phyloP scores from a whole-genome alignment of 2,113 vertebrate species.

The Numenius arquata region DNA sequence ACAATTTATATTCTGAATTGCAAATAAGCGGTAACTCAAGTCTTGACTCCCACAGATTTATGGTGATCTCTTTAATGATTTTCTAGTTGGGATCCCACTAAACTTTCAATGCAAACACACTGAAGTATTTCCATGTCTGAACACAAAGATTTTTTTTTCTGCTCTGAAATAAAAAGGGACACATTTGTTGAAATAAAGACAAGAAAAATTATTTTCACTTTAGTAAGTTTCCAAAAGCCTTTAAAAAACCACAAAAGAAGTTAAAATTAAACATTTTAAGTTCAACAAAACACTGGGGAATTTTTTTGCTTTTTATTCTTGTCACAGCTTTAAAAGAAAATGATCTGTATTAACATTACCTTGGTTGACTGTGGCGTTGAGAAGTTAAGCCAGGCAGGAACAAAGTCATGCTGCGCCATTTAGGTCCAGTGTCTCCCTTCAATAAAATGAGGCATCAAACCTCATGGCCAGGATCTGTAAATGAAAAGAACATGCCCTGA shows the following conservation, averaged over 20 bases:
- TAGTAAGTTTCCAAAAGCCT: background rate
- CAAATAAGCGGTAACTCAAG: background rate
- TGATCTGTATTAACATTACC: constrained; percentile 70
- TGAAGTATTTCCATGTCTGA: background rate
- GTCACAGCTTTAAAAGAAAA: background rate
- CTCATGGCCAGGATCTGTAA: constrained; percentile 98
- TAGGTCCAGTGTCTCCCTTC: constrained; percentile 99
- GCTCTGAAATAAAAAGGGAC: background rate
- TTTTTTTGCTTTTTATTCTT: background rate
- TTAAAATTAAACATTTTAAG: background rate
- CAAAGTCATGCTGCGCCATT: constrained; percentile 99
- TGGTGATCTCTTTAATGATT: background rate
- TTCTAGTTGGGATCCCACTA: background rate
- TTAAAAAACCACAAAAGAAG: background rate
- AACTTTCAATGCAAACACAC: background rate
- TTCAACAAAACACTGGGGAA: background rate
- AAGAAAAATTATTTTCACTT: background rate
- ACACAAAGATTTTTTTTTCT: background rate
- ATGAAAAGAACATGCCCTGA: background rate
- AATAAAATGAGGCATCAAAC: constrained; percentile 99
- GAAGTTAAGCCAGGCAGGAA: constrained; percentile 99
- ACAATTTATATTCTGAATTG: background rate
- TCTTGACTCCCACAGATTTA: background rate
- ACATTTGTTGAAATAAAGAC: background rate
- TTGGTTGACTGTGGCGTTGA: constrained; percentile 98